phyloP scores from a whole-genome alignment of 2,888 invertebrate species.

The Drosophila helvetica region DNA sequence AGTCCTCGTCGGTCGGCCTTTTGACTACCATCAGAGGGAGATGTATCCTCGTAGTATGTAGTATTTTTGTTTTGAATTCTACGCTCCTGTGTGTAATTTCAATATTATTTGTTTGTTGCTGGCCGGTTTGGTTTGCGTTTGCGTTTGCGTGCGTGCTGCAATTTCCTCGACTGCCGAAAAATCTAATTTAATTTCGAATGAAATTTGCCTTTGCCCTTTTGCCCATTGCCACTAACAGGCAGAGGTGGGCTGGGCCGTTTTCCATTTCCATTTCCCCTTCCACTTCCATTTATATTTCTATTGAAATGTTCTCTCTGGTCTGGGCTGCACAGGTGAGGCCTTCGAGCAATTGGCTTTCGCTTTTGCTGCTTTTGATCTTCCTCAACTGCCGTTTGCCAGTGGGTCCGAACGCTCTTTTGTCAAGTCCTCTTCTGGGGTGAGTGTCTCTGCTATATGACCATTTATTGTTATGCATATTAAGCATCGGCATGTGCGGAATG shows the following conservation, averaged over 20 bases:
- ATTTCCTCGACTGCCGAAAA: conserved; percentile 71
- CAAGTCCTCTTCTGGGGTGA: conserved; percentile 1
- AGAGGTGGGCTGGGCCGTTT: conserved; percentile 1
- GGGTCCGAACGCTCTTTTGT: conserved; percentile 24
- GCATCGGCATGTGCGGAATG: conserved; percentile 45
- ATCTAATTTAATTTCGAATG: conserved; percentile 77
- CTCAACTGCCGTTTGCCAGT: conserved; percentile 19
- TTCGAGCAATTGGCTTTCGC: conserved; percentile 73
- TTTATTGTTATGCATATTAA: conserved; percentile 69
- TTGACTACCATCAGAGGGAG: not conserved
- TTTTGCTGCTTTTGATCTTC: conserved; percentile 68
- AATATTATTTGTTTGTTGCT: conserved; percentile 35
- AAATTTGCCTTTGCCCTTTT: conserved; percentile 55
- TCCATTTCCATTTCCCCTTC: not conserved
- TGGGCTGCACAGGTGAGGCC: conserved; percentile 46
- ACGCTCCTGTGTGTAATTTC: conserved; percentile 42
- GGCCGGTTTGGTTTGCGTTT: conserved; percentile 13
- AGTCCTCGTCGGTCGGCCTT: conserved; percentile 7
- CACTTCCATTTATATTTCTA: conserved; percentile 13
- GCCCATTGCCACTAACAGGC: conserved; percentile 26
- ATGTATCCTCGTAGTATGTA: conserved; percentile 1
- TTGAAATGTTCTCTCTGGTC: conserved; percentile 23
- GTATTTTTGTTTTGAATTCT: conserved; percentile 29
- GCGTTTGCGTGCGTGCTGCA: conserved; percentile 69
- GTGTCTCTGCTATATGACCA: conserved; percentile 37